A percentile compares a stretch with the other conserved stretches of the same genome.
Conservation (phyloP, 2,113 vertebrate species). For the Protobothrops mucrosquamatus region DNA sequence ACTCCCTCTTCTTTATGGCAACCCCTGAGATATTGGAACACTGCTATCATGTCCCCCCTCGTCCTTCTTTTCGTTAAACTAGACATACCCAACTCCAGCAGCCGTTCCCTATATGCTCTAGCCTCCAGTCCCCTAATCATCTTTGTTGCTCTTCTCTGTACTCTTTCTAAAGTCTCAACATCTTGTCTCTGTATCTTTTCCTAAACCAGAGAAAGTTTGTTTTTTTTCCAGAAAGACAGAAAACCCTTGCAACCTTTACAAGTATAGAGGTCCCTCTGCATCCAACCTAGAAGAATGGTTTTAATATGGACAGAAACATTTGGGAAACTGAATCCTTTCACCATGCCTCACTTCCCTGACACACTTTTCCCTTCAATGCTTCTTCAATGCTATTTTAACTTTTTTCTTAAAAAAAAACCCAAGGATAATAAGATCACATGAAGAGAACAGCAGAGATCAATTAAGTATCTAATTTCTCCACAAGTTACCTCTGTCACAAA, state of each 20-base stretch:
- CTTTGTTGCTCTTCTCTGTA: too few species aligned
- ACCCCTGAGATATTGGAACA: too few species aligned
- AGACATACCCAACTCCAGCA: too few species aligned
- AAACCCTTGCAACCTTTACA: not conserved
- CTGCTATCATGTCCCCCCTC: too few species aligned
- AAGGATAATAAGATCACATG: not conserved
- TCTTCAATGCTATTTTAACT: not conserved
- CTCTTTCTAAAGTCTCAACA: too few species aligned
- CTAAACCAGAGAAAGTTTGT: not conserved
- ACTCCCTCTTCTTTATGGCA: too few species aligned
- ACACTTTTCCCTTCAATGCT: not conserved
- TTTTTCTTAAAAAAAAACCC: not conserved
- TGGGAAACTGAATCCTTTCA: not conserved
- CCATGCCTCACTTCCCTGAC: not conserved
- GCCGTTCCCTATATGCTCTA: too few species aligned
- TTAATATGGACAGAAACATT: not conserved
- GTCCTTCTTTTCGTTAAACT: too few species aligned
- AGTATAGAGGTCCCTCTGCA: not conserved
- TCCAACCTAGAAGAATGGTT: not conserved
- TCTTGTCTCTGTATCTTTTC: not conserved
- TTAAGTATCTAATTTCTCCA: not conserved
- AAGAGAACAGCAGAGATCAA: not conserved
- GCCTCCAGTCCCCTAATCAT: too few species aligned
- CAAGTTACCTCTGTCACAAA: not conserved
- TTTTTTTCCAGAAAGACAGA: not conserved